Evolutionary conservation across 2,888 invertebrate genomes (phyloP).

Genomic region (Phaonia tiefii): DNA sequence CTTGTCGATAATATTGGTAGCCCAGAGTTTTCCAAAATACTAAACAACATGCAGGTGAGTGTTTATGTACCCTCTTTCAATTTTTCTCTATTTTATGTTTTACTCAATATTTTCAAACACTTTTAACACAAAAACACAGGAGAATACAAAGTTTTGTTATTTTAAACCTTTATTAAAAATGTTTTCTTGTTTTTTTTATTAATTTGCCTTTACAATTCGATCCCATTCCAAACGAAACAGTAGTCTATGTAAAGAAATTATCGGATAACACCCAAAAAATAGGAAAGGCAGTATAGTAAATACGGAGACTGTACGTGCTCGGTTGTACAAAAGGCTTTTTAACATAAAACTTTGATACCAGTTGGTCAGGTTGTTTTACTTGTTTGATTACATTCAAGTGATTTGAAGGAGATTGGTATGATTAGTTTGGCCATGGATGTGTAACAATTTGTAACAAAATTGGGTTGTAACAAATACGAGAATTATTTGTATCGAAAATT

Average conservation of each 20-base stretch:
- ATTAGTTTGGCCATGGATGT: too few species aligned
- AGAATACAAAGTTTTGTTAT: conserved; percentile 25
- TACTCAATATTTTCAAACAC: conserved; percentile 15
- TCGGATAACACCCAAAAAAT: conserved; percentile 25
- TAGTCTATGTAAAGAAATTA: too few species aligned
- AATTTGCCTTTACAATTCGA: conserved; percentile 6
- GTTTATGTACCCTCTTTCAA: too few species aligned
- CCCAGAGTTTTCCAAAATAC: conserved; percentile 75
- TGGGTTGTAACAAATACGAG: too few species aligned
- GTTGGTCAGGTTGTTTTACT: not conserved
- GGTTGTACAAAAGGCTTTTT: conserved; percentile 47
- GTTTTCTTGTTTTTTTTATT: conserved; percentile 17
- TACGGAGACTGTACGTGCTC: conserved; percentile 57
- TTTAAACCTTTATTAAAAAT: conserved; percentile 45
- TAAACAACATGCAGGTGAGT: conserved; percentile 78
- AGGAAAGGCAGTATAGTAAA: conserved; percentile 53
- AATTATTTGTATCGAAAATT: too few species aligned
- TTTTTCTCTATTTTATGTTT: not conserved
- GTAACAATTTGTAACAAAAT: too few species aligned
- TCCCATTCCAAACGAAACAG: too few species aligned
- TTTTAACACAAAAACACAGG: not conserved
- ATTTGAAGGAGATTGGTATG: not conserved
- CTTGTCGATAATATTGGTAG: conserved; percentile 77
- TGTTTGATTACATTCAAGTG: too few species aligned
- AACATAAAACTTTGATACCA: conserved; percentile 41